Evolutionary conservation across 2,797 vertebrate species (phyloP).

Genomic region (Basileuterus tristriatus): DNA sequence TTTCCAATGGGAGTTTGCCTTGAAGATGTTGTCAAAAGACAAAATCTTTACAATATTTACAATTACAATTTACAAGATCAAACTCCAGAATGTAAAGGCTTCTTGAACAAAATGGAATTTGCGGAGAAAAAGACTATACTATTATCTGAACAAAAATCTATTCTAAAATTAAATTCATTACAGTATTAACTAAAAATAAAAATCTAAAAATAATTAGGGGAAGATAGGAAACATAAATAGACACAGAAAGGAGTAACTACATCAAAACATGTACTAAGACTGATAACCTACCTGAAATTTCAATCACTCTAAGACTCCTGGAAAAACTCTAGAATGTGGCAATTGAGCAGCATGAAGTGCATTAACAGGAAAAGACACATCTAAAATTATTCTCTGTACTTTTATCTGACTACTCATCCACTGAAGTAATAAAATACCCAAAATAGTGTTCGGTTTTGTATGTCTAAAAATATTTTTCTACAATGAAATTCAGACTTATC

Average conservation of each 20-base stretch:
- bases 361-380: background rate
- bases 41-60: background rate
- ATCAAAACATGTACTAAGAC: background rate
- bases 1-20: background rate
- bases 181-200: background rate
- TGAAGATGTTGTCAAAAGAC: background rate
- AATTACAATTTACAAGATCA: background rate
- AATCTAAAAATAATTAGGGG: background rate
- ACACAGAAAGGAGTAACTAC: background rate
- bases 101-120: background rate
- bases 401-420: background rate
- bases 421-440: background rate
- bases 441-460: background rate
- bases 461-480: background rate
- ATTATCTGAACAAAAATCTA: background rate
- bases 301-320: background rate
- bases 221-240: background rate
- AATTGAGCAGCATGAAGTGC: slow-evolving; percentile 1
- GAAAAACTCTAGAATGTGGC: slow-evolving; percentile 9
- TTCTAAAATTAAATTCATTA: background rate
- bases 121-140: background rate
- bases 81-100: background rate
- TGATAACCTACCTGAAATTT: background rate
- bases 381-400: background rate
- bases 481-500: background rate